phyloP scores from a whole-genome alignment of 2,113 vertebrate genomes.

The Myotis yumanensis region DNA sequence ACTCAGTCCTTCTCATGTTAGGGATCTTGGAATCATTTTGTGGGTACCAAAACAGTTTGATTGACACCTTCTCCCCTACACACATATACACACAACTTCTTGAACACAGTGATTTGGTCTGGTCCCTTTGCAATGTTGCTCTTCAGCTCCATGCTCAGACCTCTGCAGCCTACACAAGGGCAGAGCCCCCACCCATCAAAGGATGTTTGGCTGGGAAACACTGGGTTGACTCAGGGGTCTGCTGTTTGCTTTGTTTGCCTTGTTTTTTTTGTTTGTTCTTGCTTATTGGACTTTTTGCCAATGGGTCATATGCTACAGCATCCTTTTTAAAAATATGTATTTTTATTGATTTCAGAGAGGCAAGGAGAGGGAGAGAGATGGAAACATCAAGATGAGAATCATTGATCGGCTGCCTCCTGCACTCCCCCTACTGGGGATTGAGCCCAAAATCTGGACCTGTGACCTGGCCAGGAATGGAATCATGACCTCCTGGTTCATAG shows the following conservation, averaged over 20 bases:
- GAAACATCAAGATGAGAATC: too few relatives aligned
- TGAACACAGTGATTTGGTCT: neutral
- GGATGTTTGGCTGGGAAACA: neutral
- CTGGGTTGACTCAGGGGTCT: neutral
- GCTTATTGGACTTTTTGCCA: conserved; percentile 26
- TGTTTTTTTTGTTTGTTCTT: conserved; percentile 47
- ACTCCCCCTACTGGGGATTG: too few relatives aligned
- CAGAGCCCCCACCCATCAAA: neutral
- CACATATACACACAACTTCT: neutral
- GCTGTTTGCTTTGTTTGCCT: neutral
- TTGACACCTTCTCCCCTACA: neutral
- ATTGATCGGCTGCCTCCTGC: too few relatives aligned
- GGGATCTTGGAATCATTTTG: neutral
- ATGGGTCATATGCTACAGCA: neutral
- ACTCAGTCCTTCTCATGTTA: neutral
- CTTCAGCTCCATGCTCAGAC: neutral
- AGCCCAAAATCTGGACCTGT: too few relatives aligned
- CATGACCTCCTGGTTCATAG: too few relatives aligned
- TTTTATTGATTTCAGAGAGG: too few relatives aligned
- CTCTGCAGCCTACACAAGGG: neutral
- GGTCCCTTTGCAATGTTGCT: neutral
- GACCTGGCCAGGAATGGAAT: too few relatives aligned
- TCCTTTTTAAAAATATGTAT: neutral
- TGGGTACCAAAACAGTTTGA: neutral
- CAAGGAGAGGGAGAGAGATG: too few relatives aligned